Evolutionary conservation across 2,888 invertebrate species (phyloP).

Genomic region (Euproctis similis): DNA sequence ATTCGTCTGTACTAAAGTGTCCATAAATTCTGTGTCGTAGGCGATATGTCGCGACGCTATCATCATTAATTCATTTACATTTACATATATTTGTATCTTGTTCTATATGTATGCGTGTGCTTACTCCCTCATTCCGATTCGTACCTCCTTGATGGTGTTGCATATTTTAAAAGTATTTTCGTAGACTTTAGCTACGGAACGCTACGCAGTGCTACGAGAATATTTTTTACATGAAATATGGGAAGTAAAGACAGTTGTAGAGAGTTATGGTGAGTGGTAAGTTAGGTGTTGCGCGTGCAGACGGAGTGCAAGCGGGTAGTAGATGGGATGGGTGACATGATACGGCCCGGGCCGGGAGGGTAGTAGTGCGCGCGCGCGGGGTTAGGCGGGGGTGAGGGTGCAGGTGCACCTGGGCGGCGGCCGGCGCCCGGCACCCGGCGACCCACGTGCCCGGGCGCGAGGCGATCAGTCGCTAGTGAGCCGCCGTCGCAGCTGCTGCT

Average conservation of each 20-base stretch:
- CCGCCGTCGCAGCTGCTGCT: slow-evolving; percentile 31
- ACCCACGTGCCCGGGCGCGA: slow-evolving; percentile 59
- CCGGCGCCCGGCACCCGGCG: slow-evolving; percentile 40
- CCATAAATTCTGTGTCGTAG: too few relatives aligned
- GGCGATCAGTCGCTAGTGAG: slow-evolving; percentile 52
- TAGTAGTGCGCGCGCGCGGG: slow-evolving; percentile 9
- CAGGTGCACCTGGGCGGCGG: slow-evolving; percentile 68
- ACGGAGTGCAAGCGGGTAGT: slow-evolving; percentile 23
- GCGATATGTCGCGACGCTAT: too few relatives aligned
- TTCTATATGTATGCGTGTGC: slow-evolving; percentile 13
- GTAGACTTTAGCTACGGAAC: slow-evolving; percentile 5
- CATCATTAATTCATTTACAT: slow-evolving; percentile 25
- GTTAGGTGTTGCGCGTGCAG: slow-evolving; percentile 18
- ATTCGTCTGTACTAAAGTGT: too few relatives aligned
- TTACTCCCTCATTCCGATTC: slow-evolving; percentile 15
- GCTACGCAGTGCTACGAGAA: slow-evolving; percentile 3
- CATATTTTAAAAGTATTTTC: slow-evolving; percentile 21
- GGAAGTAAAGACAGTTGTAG: slow-evolving; percentile 1
- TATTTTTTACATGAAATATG: slow-evolving; percentile 3
- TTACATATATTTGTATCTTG: slow-evolving; percentile 13
- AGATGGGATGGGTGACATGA: slow-evolving; percentile 12
- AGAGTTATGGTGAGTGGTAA: slow-evolving; percentile 13
- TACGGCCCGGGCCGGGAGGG: slow-evolving; percentile 16
- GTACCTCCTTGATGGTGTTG: slow-evolving; percentile 15
- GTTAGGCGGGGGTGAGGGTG: slow-evolving; percentile 32